Base-by-base conservation (phyloP, 2,888 invertebrate species). In the Morpho helenor region DNA sequence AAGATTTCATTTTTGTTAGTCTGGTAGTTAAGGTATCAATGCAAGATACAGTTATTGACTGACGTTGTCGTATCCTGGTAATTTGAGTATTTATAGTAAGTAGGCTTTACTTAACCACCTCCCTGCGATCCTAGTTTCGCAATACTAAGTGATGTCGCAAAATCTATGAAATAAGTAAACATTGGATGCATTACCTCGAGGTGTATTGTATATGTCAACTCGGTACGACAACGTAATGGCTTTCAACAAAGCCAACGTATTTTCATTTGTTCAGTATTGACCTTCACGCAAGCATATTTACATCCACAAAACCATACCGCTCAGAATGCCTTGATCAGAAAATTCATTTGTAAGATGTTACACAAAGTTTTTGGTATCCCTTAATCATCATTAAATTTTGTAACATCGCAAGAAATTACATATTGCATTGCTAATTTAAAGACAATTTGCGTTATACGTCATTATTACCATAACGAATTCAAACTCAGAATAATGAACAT, bases 81-180 rank as follows among this genome's bases (percentile, higher is more conserved):
- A 75, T 77, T 78, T 77, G 72, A 72, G 79, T 85, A 84, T 89
- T 86, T 89, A 89, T 90, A 89, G 75, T 77, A 73, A 74, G 70
- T 77, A 73, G 74, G 70, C 71, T 75, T 72, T 69, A 75, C 70
- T 72, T 71, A 70, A 64, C 87, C 86, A 84, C 85, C 86, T 80
- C 87, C 80, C 75, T 74, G 68, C 75, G 74, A 71, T 82, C 72
- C 76, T 78, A 74, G 75, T 87, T 84, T 81, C 86, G 78, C 81
- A 86, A 84, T 80, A 70, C 77, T 76, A 77, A 76, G 77, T 74
- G 77, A 76, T 84, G 84, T 82, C 84, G 84, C 79, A 83, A 87
- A 87, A 82, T 86, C 77, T 79, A 87, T 87, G 86, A 87, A 85
- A 87, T 87, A 84, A 80, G 88, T 84, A 88, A 90, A 89, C 83